A percentile compares a stretch with the other conserved stretches of the same genome.
Evolutionary conservation across 2,888 invertebrate genomes (phyloP).

Genomic region (Marronus borbonicus): DNA sequence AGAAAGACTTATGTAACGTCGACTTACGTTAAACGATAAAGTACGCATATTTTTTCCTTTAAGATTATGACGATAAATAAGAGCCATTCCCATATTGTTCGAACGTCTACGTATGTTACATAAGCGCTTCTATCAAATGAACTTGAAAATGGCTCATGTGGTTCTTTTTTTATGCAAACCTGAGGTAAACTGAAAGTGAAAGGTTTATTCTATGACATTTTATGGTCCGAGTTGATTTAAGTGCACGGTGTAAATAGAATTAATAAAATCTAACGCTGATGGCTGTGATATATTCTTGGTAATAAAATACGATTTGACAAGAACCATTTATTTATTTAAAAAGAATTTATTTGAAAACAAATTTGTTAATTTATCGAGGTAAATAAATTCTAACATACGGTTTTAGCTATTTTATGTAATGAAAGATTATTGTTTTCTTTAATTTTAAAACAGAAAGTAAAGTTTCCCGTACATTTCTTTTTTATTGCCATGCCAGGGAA

Average conservation of each 20-base stretch:
- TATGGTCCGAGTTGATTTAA: slow-evolving; percentile 7
- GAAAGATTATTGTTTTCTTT: too few species aligned
- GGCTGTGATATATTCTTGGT: neutral
- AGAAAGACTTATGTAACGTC: neutral
- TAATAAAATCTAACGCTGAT: neutral
- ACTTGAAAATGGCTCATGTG: slow-evolving; percentile 25
- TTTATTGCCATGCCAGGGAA: too few species aligned
- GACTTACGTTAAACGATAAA: neutral
- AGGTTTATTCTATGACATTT: slow-evolving; percentile 28
- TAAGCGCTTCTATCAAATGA: slow-evolving; percentile 18
- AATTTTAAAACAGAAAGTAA: too few species aligned
- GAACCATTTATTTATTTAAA: too few species aligned
- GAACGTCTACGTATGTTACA: neutral
- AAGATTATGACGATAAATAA: neutral
- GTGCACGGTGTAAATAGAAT: neutral
- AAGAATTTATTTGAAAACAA: too few species aligned
- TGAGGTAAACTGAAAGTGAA: slow-evolving; percentile 28
- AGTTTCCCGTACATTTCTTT: too few species aligned
- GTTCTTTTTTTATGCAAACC: slow-evolving; percentile 12
- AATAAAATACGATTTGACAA: too few species aligned
- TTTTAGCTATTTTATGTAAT: too few species aligned
- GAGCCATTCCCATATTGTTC: slow-evolving; percentile 11
- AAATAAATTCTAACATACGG: too few species aligned
- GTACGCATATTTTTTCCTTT: neutral
- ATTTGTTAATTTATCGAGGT: too few species aligned